Conservation (phyloP, 2,888 invertebrate species). For the Drosophila yooni region DNA sequence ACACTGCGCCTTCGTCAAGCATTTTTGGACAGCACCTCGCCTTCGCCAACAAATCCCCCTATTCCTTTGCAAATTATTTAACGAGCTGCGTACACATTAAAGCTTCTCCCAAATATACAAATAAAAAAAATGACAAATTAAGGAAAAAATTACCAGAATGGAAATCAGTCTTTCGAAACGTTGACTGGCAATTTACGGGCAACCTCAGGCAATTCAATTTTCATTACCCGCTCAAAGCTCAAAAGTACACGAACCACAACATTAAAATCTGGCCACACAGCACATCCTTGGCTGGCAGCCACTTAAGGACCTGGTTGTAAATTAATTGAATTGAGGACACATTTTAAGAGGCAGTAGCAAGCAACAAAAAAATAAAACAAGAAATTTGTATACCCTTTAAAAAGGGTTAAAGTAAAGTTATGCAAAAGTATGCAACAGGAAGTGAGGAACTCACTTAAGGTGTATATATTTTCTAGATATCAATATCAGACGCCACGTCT, state of each 20-base stretch:
- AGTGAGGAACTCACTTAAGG: background rate
- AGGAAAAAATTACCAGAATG: conserved; percentile 16
- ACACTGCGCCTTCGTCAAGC: too few species aligned
- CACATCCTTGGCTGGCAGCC: conserved; percentile 49
- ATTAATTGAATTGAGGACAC: conserved; percentile 73
- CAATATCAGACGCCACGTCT: background rate
- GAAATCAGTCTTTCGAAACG: conserved; percentile 22
- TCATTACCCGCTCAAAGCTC: conserved; percentile 55
- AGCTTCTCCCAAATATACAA: conserved; percentile 10
- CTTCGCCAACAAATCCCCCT: background rate
- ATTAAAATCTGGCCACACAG: conserved; percentile 67
- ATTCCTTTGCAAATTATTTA: conserved; percentile 38
- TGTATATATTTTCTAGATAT: background rate
- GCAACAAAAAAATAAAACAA: conserved; percentile 13
- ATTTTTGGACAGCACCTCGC: background rate
- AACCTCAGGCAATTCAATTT: conserved; percentile 72
- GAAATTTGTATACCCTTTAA: conserved; percentile 36
- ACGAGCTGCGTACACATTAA: conserved; percentile 46
- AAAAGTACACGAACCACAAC: conserved; percentile 49
- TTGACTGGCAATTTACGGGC: conserved; percentile 44
- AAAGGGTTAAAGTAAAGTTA: background rate
- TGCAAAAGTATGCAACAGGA: background rate
- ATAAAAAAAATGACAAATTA: conserved; percentile 16
- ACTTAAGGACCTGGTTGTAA: conserved; percentile 51
- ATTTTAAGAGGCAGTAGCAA: conserved; percentile 11